Percentiles rank a stretch among this genome's conserved stretches.
phyloP scores from a whole-genome alignment of 2,888 invertebrate species.

The Trachelus stipa region DNA sequence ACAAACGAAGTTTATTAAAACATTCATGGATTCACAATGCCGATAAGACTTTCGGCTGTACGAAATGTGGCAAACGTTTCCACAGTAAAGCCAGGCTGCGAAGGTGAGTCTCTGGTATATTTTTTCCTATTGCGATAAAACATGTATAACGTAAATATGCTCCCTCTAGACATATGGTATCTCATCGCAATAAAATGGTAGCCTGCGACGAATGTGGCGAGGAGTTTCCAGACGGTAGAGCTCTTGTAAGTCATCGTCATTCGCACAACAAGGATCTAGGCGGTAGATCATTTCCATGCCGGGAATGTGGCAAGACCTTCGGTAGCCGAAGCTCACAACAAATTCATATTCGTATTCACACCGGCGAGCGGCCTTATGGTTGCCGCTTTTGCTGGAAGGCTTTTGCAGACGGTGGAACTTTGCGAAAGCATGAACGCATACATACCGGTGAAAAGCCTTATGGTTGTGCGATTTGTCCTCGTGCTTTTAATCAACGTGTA shows the following conservation, averaged over 20 bases:
- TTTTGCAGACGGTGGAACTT: slow-evolving; percentile 87
- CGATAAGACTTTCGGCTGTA: slow-evolving; percentile 74
- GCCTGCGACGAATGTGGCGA: slow-evolving; percentile 78
- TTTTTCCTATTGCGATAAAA: neutral
- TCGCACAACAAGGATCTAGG: slow-evolving; percentile 71
- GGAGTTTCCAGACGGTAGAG: slow-evolving; percentile 77
- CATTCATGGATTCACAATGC: slow-evolving; percentile 79
- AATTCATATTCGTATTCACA: slow-evolving; percentile 88
- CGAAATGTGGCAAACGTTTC: slow-evolving; percentile 78
- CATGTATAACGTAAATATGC: neutral
- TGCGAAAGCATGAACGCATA: slow-evolving; percentile 86
- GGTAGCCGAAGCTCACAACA: slow-evolving; percentile 88
- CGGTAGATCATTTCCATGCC: slow-evolving; percentile 81
- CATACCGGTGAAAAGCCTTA: slow-evolving; percentile 90
- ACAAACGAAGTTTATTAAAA: slow-evolving; percentile 75
- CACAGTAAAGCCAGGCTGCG: slow-evolving; percentile 74
- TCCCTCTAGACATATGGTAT: slow-evolving; percentile 74
- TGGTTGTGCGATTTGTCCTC: slow-evolving; percentile 87
- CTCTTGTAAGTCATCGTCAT: slow-evolving; percentile 78
- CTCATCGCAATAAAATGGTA: slow-evolving; percentile 78
- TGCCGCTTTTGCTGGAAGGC: slow-evolving; percentile 91
- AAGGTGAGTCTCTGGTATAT: slow-evolving; percentile 47
- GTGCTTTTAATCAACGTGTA: slow-evolving; percentile 85
- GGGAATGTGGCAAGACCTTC: slow-evolving; percentile 87
- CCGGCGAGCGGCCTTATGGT: slow-evolving; percentile 86